Conservation (phyloP, 2,888 invertebrate genomes). For the Exephanes ischioxanthus region DNA sequence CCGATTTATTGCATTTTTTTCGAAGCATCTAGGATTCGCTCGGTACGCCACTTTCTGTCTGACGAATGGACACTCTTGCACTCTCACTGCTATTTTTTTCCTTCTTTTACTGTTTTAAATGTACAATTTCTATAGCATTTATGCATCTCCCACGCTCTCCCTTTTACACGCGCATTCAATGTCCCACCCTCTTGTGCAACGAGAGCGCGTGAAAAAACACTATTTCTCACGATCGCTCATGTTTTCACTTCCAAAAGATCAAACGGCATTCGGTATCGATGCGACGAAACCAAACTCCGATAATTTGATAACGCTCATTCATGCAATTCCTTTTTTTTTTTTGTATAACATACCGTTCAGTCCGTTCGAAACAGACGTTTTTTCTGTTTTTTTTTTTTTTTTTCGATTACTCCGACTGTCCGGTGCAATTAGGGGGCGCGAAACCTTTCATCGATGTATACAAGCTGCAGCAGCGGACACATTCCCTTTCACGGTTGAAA, state of each 20-base stretch:
- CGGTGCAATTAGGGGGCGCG: conserved; percentile 9
- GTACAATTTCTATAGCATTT: conserved; percentile 25
- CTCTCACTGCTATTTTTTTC: conserved; percentile 12
- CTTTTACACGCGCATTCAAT: background rate
- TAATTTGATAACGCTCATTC: conserved; percentile 16
- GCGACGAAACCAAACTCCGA: conserved; percentile 19
- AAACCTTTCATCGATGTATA: conserved; percentile 12
- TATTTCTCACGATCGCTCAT: background rate
- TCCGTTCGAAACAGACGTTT: conserved; percentile 17
- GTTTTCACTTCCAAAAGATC: conserved; percentile 16
- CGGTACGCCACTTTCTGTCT: background rate
- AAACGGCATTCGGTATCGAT: conserved; percentile 18
- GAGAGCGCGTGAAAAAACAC: background rate
- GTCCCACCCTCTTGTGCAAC: background rate
- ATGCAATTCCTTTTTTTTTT: background rate
- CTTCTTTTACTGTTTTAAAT: background rate
- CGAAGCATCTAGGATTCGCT: conserved; percentile 13
- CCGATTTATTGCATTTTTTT: background rate
- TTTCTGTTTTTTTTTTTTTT: background rate
- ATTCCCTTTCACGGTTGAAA: conserved; percentile 40
- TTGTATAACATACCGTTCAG: conserved; percentile 1
- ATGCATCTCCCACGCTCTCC: background rate
- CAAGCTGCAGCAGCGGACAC: background rate
- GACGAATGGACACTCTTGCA: conserved; percentile 24
- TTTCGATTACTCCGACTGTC: conserved; percentile 6